Conservation (phyloP, 2,888 invertebrate species). For the Drosophila mayaguana region DNA sequence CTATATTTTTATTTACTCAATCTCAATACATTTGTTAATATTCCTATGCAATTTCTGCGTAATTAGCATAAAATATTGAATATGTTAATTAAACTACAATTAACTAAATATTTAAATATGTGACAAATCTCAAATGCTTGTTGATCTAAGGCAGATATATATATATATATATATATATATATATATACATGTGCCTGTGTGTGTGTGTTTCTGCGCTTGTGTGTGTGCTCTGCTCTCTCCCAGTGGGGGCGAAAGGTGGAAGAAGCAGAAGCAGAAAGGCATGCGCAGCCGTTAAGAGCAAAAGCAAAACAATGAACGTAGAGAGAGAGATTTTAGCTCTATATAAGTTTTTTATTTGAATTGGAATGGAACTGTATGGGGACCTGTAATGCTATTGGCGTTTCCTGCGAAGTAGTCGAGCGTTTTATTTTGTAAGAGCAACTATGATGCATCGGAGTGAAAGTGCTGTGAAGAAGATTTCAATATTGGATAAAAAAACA, state of each 20-base stretch:
- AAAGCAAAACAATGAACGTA: not conserved
- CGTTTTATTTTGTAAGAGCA: constrained; percentile 64
- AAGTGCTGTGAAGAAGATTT: constrained; percentile 38
- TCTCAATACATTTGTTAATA: not conserved
- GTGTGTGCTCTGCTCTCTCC: constrained; percentile 11
- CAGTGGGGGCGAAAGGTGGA: constrained; percentile 16
- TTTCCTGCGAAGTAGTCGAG: constrained; percentile 63
- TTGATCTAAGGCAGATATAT: constrained; percentile 36
- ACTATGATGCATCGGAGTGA: constrained; percentile 69
- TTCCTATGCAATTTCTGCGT: not conserved
- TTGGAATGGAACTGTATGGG: constrained; percentile 64
- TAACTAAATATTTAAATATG: not conserved
- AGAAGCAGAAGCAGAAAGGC: constrained; percentile 23
- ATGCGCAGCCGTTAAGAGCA: constrained; percentile 52
- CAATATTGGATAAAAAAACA: constrained; percentile 22
- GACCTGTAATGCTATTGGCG: constrained; percentile 66
- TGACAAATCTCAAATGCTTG: constrained; percentile 23
- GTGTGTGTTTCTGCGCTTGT: not conserved
- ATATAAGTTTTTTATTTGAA: constrained; percentile 37
- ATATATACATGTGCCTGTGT: not conserved
- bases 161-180: not conserved
- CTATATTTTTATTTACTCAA: too few relatives aligned
- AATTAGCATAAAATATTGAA: not conserved
- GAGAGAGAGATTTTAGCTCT: constrained; percentile 8
- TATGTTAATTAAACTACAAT: not conserved